Conservation (phyloP, 2,797 vertebrate genomes). For the Lepilemur septentrionalis region DNA sequence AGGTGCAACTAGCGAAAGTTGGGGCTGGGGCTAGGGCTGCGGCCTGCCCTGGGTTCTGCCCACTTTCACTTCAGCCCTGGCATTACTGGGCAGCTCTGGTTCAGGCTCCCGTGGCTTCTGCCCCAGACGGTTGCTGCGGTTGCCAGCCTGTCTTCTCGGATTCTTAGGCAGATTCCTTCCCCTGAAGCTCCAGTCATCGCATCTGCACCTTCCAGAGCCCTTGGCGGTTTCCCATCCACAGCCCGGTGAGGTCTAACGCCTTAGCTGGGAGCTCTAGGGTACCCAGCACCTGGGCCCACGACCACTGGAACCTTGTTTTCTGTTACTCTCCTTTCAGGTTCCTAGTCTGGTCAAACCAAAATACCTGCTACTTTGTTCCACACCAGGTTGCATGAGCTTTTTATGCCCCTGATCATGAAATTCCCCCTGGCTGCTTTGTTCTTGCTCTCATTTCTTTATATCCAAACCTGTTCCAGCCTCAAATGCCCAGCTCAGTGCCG, state of each 20-base stretch:
- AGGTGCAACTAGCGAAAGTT: not conserved
- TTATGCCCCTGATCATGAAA: not conserved
- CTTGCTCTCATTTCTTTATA: not conserved
- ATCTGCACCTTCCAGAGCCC: not conserved
- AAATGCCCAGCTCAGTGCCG: too few species aligned
- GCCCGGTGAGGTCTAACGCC: not conserved
- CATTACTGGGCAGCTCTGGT: not conserved
- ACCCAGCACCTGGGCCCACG: not conserved
- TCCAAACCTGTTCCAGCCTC: not conserved
- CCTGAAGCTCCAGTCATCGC: not conserved
- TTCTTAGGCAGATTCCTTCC: not conserved
- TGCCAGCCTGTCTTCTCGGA: not conserved
- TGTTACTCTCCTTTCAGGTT: not conserved
- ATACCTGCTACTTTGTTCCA: not conserved
- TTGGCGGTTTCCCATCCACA: not conserved
- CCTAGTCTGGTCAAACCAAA: not conserved
- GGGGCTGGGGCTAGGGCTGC: not conserved
- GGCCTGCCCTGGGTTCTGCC: not conserved
- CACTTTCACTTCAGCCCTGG: not conserved
- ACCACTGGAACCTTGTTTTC: not conserved
- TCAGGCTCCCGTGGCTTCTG: not conserved
- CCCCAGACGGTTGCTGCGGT: not conserved
- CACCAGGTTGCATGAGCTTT: not conserved
- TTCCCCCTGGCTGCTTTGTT: not conserved
- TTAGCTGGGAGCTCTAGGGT: not conserved